These are phyloP conservation scores for Allygus modestus DNA, from an alignment of 2,888 invertebrate genomes.

Conservation along the genomic window DNA sequence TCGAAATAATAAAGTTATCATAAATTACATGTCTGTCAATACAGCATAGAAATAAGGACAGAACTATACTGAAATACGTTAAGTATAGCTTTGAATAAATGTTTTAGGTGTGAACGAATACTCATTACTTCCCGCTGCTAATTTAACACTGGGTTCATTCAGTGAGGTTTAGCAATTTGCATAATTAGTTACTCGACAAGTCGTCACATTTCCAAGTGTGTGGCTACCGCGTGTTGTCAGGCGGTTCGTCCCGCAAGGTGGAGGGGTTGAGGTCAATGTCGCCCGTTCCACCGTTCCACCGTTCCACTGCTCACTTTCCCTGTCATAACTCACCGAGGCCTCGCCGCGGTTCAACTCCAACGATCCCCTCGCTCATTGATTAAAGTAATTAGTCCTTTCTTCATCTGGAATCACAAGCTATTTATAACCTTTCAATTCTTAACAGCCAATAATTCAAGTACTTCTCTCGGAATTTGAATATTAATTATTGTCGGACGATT, in stretches of 20 bases:
- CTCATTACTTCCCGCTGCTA: too few relatives aligned
- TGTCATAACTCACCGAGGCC: neutral
- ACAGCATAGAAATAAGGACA: too few relatives aligned
- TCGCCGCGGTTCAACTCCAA: too few relatives aligned
- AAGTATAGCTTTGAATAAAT: too few relatives aligned
- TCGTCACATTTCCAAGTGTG: too few relatives aligned
- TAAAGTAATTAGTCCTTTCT: constrained; percentile 24
- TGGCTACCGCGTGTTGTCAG: neutral
- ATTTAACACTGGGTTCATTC: too few relatives aligned
- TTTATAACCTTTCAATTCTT: constrained; percentile 14
- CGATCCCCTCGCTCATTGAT: constrained; percentile 26
- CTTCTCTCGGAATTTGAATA: neutral
- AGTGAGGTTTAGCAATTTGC: too few relatives aligned
- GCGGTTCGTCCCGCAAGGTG: neutral
- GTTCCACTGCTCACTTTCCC: neutral
- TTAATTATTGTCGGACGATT: neutral
- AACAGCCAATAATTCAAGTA: constrained; percentile 9
- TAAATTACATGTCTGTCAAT: too few relatives aligned
- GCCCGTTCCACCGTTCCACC: neutral
- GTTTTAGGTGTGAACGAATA: too few relatives aligned
- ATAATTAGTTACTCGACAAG: too few relatives aligned
- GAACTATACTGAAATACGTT: too few relatives aligned
- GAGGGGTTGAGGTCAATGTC: neutral
- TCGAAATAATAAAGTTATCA: too few relatives aligned
- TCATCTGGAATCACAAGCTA: neutral